Evolutionary conservation across 2,113 vertebrate genomes (phyloP).

Genomic region (Eptesicus fuscus): DNA sequence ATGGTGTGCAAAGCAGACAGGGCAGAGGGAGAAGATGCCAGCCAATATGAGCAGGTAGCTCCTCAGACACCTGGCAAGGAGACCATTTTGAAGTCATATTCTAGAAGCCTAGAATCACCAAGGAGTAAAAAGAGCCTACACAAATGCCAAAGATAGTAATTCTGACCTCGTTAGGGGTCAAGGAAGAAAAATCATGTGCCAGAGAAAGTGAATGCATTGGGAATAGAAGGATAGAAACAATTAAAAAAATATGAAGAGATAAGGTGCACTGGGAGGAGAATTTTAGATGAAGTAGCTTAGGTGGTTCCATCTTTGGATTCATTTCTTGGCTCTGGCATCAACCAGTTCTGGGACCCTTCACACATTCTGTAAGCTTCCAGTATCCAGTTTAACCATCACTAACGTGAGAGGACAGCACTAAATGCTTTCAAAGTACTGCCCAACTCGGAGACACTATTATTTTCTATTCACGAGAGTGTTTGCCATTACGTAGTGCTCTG

Average conservation of each 20-base stretch:
- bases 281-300: background rate
- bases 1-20: background rate
- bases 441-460: slow-evolving; percentile 43
- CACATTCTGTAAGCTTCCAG: slow-evolving; percentile 27
- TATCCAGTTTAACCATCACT: background rate
- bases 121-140: background rate
- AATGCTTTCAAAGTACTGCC: slow-evolving; percentile 28
- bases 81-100: background rate
- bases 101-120: background rate
- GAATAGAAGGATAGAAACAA: background rate
- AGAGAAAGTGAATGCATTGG: background rate
- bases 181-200: background rate
- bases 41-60: background rate
- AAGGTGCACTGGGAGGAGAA: background rate
- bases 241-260: background rate
- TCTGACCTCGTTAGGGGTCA: background rate
- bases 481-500: slow-evolving; percentile 56
- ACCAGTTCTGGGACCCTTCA: slow-evolving; percentile 48
- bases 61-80: background rate
- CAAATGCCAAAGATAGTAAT: background rate
- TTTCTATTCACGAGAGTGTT: slow-evolving; percentile 58
- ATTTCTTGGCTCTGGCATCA: background rate
- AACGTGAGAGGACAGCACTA: background rate
- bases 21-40: background rate
- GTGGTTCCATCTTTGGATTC: background rate